A percentile compares a stretch with the other conserved stretches of the same genome.
Conservation (phyloP, 2,113 vertebrate species). For the Blennius ocellaris region DNA sequence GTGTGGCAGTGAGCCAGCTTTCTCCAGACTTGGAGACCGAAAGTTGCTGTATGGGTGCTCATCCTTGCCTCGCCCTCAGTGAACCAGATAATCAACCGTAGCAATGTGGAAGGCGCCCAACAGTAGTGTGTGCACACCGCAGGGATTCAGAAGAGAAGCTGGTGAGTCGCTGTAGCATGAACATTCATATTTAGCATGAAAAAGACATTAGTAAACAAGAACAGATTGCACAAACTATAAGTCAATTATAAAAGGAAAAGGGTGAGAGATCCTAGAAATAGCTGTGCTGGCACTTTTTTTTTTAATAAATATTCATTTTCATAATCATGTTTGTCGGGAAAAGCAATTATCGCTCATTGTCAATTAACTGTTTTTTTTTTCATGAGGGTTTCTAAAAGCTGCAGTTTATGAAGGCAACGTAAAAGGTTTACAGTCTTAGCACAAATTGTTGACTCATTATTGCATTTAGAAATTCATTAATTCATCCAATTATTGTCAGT, state of each 20-base stretch:
- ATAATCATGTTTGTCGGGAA: constrained; percentile 25
- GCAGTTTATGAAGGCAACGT: background rate
- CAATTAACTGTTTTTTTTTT: background rate
- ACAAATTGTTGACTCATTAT: background rate
- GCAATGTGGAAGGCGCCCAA: constrained; percentile 34
- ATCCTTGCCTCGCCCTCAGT: constrained; percentile 51
- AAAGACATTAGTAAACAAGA: constrained; percentile 32
- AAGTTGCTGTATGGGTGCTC: constrained; percentile 32
- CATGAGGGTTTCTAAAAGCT: background rate
- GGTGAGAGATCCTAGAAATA: constrained; percentile 13
- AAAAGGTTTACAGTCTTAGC: background rate
- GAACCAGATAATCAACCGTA: constrained; percentile 53
- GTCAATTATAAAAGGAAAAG: constrained; percentile 24
- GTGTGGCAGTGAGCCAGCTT: constrained; percentile 42
- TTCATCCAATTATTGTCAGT: background rate
- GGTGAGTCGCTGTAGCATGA: constrained; percentile 34
- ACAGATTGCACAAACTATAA: constrained; percentile 44
- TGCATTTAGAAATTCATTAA: background rate
- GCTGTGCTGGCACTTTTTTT: constrained; percentile 5
- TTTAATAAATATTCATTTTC: constrained; percentile 35
- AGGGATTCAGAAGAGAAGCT: constrained; percentile 18
- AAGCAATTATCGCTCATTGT: constrained; percentile 13
- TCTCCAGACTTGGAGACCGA: constrained; percentile 19
- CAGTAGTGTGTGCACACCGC: constrained; percentile 9
- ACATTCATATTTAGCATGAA: constrained; percentile 47